phyloP scores from a whole-genome alignment of 2,888 invertebrate species.

The Epinotia brunnichana region DNA sequence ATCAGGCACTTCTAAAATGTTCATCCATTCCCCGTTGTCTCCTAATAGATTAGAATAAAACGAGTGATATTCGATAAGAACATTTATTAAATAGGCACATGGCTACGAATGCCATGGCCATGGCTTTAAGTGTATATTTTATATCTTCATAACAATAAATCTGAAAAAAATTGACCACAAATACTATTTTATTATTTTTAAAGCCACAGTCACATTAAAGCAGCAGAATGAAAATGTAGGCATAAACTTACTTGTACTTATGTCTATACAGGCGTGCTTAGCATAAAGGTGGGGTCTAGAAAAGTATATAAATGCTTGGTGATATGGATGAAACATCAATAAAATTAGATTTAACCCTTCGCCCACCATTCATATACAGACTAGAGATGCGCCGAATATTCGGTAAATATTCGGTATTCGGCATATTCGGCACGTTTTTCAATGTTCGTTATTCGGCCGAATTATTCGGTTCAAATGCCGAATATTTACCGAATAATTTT shows the following conservation, averaged over 20 bases:
- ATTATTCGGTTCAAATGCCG: too few species aligned
- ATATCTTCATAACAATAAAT: conserved; percentile 31
- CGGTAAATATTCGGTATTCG: too few species aligned
- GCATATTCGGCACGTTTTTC: too few species aligned
- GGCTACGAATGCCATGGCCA: too few species aligned
- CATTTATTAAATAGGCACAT: conserved; percentile 43
- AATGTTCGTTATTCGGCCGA: too few species aligned
- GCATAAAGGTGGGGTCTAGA: conserved; percentile 34
- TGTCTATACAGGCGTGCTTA: conserved; percentile 27
- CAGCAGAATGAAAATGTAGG: conserved; percentile 10
- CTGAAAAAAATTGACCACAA: conserved; percentile 37
- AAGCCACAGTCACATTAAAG: conserved; percentile 34
- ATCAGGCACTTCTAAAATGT: too few species aligned
- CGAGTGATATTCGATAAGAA: conserved; percentile 39
- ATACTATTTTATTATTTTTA: conserved; percentile 6
- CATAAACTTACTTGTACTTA: conserved; percentile 27
- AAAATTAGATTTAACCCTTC: conserved; percentile 2
- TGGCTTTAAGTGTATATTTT: conserved; percentile 37
- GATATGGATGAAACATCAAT: neutral
- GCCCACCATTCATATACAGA: neutral
- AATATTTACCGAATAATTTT: too few species aligned
- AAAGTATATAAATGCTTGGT: conserved; percentile 10
- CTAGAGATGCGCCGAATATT: too few species aligned
- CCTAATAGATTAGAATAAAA: conserved; percentile 17
- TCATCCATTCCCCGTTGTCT: too few species aligned